phyloP scores from a whole-genome alignment of 2,797 vertebrate species.

The Clamator glandarius region DNA sequence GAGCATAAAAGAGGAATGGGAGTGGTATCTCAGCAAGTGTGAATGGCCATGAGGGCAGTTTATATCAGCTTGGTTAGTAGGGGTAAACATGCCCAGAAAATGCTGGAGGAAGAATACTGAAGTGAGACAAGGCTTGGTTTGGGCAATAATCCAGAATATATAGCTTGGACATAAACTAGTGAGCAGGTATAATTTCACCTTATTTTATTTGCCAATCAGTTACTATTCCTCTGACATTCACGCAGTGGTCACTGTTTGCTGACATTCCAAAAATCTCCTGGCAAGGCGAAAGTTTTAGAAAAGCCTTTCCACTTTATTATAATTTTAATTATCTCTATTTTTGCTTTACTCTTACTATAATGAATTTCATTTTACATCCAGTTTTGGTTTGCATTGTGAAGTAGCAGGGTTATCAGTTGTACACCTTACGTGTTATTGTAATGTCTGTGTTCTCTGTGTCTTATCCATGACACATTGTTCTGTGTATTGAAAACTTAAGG shows the following conservation, averaged over 20 bases:
- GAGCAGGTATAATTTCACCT: not conserved
- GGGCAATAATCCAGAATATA: not conserved
- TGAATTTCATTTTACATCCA: not conserved
- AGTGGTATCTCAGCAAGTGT: not conserved
- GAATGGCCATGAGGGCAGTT: not conserved
- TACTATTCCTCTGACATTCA: not conserved
- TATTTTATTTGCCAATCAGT: not conserved
- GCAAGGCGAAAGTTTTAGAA: not conserved
- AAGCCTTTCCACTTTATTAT: not conserved
- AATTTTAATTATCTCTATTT: not conserved
- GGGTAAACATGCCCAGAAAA: not conserved
- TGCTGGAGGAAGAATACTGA: not conserved
- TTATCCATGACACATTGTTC: not conserved
- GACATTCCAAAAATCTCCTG: not conserved
- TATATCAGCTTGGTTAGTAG: not conserved
- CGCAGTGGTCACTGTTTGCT: not conserved
- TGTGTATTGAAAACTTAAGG: not conserved
- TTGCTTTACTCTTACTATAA: not conserved
- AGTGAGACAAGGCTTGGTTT: not conserved
- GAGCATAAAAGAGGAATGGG: not conserved
- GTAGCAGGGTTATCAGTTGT: not conserved
- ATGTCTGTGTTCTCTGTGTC: not conserved
- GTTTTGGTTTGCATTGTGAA: not conserved
- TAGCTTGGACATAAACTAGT: not conserved
- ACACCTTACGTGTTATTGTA: not conserved